phyloP scores from a whole-genome alignment of 2,113 vertebrate species.

The Gambusia holbrooki region DNA sequence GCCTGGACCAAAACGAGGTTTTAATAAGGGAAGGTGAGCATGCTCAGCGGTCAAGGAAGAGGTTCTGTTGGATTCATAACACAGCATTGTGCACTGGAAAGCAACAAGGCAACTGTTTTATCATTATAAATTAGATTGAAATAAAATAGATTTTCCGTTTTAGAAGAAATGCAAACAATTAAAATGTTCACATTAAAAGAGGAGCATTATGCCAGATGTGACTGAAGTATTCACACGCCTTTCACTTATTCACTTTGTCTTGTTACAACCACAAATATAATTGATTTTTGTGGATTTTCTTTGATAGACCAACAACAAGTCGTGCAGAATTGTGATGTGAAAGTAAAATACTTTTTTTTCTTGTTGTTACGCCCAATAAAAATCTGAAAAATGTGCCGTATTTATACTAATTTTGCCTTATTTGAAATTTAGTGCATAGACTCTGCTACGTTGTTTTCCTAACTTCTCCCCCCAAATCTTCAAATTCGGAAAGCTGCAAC shows the following conservation, averaged over 20 bases:
- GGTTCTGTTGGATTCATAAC: neutral
- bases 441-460: neutral
- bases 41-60: neutral
- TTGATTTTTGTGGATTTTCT: too few species aligned
- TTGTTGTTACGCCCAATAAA: neutral
- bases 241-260: neutral
- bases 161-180: neutral
- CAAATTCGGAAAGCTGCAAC: neutral
- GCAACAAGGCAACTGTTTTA: neutral
- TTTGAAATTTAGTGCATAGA: neutral
- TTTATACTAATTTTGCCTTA: neutral
- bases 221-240: too few species aligned
- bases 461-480: neutral
- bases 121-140: neutral
- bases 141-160: neutral
- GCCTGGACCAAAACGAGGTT: constrained; percentile 13
- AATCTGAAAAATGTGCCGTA: neutral
- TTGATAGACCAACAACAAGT: neutral
- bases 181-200: too few species aligned
- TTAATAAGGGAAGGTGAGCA: constrained; percentile 9
- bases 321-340: too few species aligned
- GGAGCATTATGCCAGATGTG: too few species aligned
- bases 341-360: neutral
- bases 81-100: neutral
- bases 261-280: too few species aligned